Evolutionary conservation across 1,140 invertebrate genomes (phyloP).

Genomic region (Drosophila miranda): DNA sequence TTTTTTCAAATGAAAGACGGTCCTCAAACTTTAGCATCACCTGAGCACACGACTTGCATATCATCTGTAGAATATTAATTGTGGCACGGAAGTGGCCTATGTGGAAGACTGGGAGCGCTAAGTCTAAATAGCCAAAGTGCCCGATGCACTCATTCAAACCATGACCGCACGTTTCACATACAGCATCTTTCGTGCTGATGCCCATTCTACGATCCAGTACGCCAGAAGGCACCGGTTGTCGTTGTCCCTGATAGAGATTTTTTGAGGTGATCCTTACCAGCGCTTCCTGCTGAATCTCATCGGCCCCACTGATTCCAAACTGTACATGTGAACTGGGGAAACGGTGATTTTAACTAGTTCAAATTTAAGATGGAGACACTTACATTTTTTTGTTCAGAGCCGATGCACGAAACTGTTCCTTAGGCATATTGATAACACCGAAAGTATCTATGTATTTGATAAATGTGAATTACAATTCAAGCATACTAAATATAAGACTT

Average conservation of each 20-base stretch:
- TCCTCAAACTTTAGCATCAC: constrained; percentile 88
- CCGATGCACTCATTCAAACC: constrained; percentile 97
- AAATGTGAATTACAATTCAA: too few species aligned
- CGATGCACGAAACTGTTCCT: constrained; percentile 95
- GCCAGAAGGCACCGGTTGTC: constrained; percentile 90
- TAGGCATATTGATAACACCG: constrained; percentile 87
- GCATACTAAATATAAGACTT: too few species aligned
- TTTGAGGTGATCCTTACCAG: constrained; percentile 95
- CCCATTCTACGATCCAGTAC: constrained; percentile 95
- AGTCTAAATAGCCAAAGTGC: constrained; percentile 98
- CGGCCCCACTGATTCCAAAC: constrained; percentile 94
- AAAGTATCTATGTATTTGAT: too few species aligned
- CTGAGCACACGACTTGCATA: constrained; percentile 96
- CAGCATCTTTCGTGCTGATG: constrained; percentile 89
- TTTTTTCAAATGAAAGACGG: constrained; percentile 86
- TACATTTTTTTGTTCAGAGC: constrained; percentile 96
- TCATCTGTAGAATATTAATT: constrained; percentile 96
- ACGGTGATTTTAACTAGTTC: background rate
- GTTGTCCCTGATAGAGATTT: constrained; percentile 93
- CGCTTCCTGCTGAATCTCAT: constrained; percentile 93
- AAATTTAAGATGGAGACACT: constrained; percentile 45
- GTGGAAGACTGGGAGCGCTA: constrained; percentile 98
- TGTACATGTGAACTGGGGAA: constrained; percentile 90
- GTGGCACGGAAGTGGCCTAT: constrained; percentile 97
- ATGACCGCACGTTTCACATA: constrained; percentile 96